A percentile compares a stretch with the other conserved stretches of the same genome.
phyloP scores from a whole-genome alignment of 1,140 invertebrate genomes.

The Hyles euphorbiae region DNA sequence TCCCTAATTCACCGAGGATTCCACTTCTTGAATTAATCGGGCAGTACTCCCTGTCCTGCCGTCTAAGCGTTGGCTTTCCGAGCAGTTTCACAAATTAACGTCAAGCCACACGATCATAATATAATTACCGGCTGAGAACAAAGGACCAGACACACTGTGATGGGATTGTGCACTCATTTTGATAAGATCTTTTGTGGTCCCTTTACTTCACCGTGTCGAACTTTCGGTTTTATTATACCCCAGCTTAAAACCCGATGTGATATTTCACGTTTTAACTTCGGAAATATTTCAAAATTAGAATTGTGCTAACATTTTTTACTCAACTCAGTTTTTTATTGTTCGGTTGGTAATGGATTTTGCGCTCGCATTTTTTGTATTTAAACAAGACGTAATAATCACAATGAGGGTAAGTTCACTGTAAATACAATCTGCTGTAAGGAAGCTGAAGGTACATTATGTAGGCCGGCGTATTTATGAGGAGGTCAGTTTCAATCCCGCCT shows the following conservation, averaged over 20 bases:
- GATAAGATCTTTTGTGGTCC: slow-evolving; percentile 15
- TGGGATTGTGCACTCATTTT: slow-evolving; percentile 7
- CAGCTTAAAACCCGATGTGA: too few relatives aligned
- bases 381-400: too few relatives aligned
- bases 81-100: slow-evolving; percentile 65
- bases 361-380: too few relatives aligned
- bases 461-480: slow-evolving; percentile 20
- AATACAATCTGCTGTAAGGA: not conserved
- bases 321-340: too few relatives aligned
- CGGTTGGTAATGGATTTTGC: too few relatives aligned
- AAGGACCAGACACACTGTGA: too few relatives aligned
- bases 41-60: slow-evolving; percentile 35
- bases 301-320: too few relatives aligned
- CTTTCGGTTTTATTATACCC: not conserved
- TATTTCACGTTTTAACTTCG: too few relatives aligned
- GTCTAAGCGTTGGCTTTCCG: slow-evolving; percentile 56
- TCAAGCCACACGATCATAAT: slow-evolving; percentile 43
- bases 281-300: too few relatives aligned
- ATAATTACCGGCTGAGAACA: slow-evolving; percentile 30
- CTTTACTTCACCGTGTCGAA: slow-evolving; percentile 7
- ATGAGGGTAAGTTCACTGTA: too few relatives aligned
- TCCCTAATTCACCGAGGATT: slow-evolving; percentile 55
- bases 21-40: slow-evolving; percentile 64
- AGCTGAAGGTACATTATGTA: not conserved
- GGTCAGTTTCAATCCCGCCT: slow-evolving; percentile 26